Conservation (phyloP, 2,113 vertebrate genomes). For the Octodon degus region DNA sequence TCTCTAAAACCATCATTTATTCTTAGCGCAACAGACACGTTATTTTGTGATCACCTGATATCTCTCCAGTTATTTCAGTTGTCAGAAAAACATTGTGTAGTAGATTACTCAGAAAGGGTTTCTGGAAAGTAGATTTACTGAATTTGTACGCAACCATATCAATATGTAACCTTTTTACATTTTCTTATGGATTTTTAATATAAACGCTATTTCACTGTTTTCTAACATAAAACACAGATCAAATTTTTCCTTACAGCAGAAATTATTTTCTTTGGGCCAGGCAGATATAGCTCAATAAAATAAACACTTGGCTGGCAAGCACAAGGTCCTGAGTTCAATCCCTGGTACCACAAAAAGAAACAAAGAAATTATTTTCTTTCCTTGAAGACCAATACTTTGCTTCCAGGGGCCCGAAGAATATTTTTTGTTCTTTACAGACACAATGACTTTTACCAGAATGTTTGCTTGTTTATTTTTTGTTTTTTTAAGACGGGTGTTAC, state of each 20-base stretch:
- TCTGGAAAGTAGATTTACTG: not conserved
- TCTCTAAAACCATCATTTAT: not conserved
- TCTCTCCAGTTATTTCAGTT: not conserved
- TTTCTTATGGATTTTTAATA: not conserved
- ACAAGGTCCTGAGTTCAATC: too few species aligned
- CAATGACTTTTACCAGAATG: not conserved
- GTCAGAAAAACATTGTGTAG: not conserved
- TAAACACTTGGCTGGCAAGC: too few species aligned
- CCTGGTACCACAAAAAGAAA: too few species aligned
- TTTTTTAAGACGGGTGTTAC: not conserved
- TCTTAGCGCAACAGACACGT: not conserved
- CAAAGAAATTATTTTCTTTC: constrained; percentile 1
- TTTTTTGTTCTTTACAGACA: not conserved
- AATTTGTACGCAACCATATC: not conserved
- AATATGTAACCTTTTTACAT: not conserved
- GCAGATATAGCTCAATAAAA: too few species aligned
- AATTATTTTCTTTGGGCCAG: not conserved
- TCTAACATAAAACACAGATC: not conserved
- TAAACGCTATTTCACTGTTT: constrained; percentile 29
- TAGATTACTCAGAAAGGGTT: not conserved
- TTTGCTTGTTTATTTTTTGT: not conserved
- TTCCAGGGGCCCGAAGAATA: not conserved
- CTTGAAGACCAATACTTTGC: not conserved
- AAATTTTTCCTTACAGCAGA: not conserved
- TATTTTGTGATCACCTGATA: not conserved